Evolutionary conservation across 2,797 vertebrate genomes (phyloP), one percentile per base, ranked within the genome.

Genomic region (Notamacropus eugenii): DNA sequence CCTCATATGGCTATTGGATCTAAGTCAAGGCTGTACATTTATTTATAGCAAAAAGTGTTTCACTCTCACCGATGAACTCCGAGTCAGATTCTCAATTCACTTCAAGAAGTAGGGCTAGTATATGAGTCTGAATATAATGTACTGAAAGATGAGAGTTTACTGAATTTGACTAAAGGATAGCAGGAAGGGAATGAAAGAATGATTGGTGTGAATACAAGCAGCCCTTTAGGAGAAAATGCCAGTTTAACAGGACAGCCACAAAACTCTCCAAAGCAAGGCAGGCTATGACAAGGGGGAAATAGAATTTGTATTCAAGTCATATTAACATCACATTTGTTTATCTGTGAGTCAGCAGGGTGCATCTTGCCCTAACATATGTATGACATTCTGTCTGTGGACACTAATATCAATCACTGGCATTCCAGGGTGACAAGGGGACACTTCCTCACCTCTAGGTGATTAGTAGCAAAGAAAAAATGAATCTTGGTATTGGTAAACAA

Each of bases 11-110:
- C 5, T 0, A 16, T 82, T 31, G 54, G 56, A 50, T 4, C 14
- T 50, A 56, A 94, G 82, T 58, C 90, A 91, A 54, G 14, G 31
- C 55, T 12, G 46, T 8, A 16, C 46, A 19, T 67, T 92, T 52
- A 19, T 90, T 97, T 97, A 95, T 95, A 40, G 94, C n/a, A 93
- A 31, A 55, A 57, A 29, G 54, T 94, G 57, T 87, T 93, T 91
- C 56, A 62, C 5, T 0, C 34, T 94, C 90, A 54, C 28, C 67
- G 67, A 52, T 90, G 94, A 96, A 6, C 50, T 93, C 54, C 16
- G 9, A 1, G 24, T 27, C 95, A 95, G 92, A 56, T 55, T 92
- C 34, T 16, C 10, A 46, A 93, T 34, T 74, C 4, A 0, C 24
- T 91, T 67, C 13, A 50, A 82, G 14, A 87, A n/a, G 46, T 0